These are phyloP conservation scores for Rhagonycha lutea DNA, from an alignment of 2,888 invertebrate genomes.

Conservation along the genomic window DNA sequence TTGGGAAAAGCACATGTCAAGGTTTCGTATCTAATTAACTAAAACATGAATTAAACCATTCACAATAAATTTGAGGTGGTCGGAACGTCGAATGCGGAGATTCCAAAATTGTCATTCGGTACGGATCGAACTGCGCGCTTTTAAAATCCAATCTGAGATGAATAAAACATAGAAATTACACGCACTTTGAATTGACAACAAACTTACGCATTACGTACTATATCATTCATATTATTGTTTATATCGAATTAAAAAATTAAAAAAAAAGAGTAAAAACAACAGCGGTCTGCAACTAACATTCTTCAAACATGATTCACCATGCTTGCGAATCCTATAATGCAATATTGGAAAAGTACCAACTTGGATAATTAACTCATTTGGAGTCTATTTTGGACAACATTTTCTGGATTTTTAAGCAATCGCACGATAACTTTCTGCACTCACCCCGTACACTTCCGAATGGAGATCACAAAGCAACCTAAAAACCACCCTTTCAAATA, in stretches of 20 bases:
- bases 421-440: too few relatives aligned
- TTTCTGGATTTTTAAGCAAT: too few relatives aligned
- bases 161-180: background rate
- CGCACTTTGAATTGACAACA: background rate
- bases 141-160: background rate
- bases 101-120: background rate
- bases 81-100: background rate
- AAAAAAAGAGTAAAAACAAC: background rate
- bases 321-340: background rate
- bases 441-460: too few relatives aligned
- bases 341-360: background rate
- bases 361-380: background rate
- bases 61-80: background rate
- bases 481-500: too few relatives aligned
- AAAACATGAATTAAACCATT: background rate
- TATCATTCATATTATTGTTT: background rate
- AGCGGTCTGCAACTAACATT: background rate
- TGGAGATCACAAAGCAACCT: too few relatives aligned
- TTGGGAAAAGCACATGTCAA: slow-evolving; percentile 16
- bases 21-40: slow-evolving; percentile 16
- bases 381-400: too few relatives aligned
- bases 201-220: background rate
- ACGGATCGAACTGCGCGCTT: background rate
- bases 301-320: background rate
- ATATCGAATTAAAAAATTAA: background rate